A percentile compares a stretch with the other conserved stretches of the same genome.
These are phyloP conservation scores for Ypsolopha scabrella DNA, from an alignment of 2,888 invertebrate genomes.

Conservation along the genomic window DNA sequence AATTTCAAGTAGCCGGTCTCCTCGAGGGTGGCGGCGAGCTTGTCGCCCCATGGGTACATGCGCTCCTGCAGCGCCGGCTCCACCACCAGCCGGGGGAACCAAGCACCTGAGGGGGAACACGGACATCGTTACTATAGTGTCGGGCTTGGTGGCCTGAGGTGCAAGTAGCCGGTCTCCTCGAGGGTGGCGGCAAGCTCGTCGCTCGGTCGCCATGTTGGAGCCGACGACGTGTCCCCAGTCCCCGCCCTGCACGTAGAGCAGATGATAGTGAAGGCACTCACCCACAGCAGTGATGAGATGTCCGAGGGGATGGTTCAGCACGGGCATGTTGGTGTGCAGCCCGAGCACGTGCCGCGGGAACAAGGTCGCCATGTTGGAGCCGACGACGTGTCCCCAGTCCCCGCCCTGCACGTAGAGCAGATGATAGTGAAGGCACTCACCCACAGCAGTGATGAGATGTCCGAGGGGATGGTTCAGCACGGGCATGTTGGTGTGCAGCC, in stretches of 20 bases:
- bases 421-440: too few relatives aligned
- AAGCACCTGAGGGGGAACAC: not conserved
- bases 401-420: conserved; percentile 81
- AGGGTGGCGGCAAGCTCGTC: conserved; percentile 17
- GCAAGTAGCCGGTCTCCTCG: conserved; percentile 47
- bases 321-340: conserved; percentile 61
- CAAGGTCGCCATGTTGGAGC: conserved; percentile 55
- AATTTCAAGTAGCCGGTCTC: conserved; percentile 66
- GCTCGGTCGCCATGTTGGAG: conserved; percentile 1
- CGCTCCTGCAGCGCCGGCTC: conserved; percentile 5
- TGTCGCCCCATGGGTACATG: conserved; percentile 5
- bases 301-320: not conserved
- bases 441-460: not conserved
- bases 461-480: not conserved
- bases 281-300: not conserved
- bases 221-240: conserved; percentile 75
- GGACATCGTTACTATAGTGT: too few relatives aligned
- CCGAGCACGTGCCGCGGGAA: conserved; percentile 50
- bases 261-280: too few relatives aligned
- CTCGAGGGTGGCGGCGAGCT: conserved; percentile 24
- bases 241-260: conserved; percentile 80
- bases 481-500: conserved; percentile 61
- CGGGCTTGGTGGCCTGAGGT: conserved; percentile 74
- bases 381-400: conserved; percentile 75
- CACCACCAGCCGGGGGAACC: conserved; percentile 1